phyloP scores from a whole-genome alignment of 1,140 invertebrate genomes.

The Thalassaphorura encarpata region DNA sequence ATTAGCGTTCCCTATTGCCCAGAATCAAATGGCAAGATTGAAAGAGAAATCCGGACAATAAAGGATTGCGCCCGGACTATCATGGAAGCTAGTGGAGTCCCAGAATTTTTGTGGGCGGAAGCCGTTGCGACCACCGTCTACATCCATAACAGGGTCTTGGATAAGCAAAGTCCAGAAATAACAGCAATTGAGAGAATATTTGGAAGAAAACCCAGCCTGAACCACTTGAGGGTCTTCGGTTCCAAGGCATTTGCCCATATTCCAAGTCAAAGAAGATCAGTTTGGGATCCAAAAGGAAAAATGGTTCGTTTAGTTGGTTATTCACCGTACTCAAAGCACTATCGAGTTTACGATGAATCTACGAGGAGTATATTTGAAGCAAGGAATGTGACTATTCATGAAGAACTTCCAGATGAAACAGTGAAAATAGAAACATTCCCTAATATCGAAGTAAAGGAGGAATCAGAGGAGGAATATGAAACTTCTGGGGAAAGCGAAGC shows the following conservation, averaged over 20 bases:
- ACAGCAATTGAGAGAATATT: slow-evolving; percentile 33
- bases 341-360: slow-evolving; percentile 15
- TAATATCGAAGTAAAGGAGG: neutral
- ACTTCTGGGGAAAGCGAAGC: neutral
- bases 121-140: slow-evolving; percentile 39
- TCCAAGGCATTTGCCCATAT: slow-evolving; percentile 29
- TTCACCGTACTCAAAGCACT: slow-evolving; percentile 11
- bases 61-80: slow-evolving; percentile 31
- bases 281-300: slow-evolving; percentile 30
- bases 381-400: slow-evolving; percentile 4
- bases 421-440: neutral
- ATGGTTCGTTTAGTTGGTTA: slow-evolving; percentile 32
- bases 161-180: neutral
- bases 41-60: slow-evolving; percentile 38
- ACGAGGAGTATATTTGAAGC: neutral
- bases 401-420: neutral
- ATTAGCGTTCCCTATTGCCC: slow-evolving; percentile 41
- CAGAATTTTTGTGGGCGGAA: slow-evolving; percentile 40
- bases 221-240: slow-evolving; percentile 34
- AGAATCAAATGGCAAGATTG: slow-evolving; percentile 43
- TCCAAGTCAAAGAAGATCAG: slow-evolving; percentile 15
- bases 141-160: slow-evolving; percentile 35
- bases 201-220: slow-evolving; percentile 31
- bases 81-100: slow-evolving; percentile 34
- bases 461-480: neutral